Evolutionary conservation across 2,797 vertebrate genomes (phyloP), one percentile per base, ranked within the genome.

Genomic region (Amniataba percoides): DNA sequence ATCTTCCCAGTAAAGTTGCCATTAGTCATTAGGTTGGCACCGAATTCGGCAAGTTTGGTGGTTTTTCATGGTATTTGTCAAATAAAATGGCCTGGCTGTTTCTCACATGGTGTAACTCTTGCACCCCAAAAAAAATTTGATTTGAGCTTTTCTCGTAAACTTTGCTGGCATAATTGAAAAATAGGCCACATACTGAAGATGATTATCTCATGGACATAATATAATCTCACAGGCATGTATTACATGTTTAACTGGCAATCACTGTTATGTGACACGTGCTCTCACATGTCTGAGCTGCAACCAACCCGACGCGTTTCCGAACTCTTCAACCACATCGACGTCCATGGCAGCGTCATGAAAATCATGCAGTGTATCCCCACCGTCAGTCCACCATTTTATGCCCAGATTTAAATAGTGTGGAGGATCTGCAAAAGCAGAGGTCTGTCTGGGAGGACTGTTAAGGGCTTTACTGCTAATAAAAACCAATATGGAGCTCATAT

Each of bases 401-500:
- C 57, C 16, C 27, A 25, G 48, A 40, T 72, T 27, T 77, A 65
- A 82, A 65, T 1, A 43, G 64, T 46, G 5, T 18, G 34, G 19
- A 78, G 16, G 40, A 74, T 61, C 72, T 63, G 46, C 46, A n/a
- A 36, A 57, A 75, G 78, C 66, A 82, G 59, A 66, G 53, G 56
- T 62, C 62, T 27, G 27, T 71, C 68, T 81, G 58, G 63, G 48
- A 77, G 23, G 60, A 84, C 74, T 34, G 63, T 78, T 71, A 80
- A 86, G 88, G 60, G n/a, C 49, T 85, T 84, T 81, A 80, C 66
- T 77, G 70, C 81, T 57, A 81, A 81, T 92, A 88, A 88, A 89
- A 89, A 21, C 2, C 82, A 81, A 84, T 62, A 60, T 76, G 72
- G 79, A 71, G 64, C 76, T 79, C 72, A 74, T 78, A 64, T 59